phyloP scores from a whole-genome alignment of 53 echinoderm and acorn worm genomes.

The Paracentrotus lividus region DNA sequence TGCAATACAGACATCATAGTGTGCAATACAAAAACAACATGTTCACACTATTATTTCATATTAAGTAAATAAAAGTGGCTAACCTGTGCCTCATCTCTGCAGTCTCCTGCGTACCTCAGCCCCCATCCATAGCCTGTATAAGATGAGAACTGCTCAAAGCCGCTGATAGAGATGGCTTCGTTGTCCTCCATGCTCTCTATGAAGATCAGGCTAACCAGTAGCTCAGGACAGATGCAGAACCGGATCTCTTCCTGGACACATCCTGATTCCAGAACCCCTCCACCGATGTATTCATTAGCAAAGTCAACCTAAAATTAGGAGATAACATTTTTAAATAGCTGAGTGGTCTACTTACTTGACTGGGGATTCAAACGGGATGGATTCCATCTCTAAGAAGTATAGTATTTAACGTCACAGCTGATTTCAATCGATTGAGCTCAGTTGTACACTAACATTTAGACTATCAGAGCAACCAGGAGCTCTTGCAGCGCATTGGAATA shows the following conservation, averaged over 20 bases:
- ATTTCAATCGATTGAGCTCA: too few species aligned
- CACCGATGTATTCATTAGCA: slow-evolving; percentile 88
- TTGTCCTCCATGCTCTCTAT: slow-evolving; percentile 91
- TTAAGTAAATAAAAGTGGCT: background rate
- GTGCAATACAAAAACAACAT: too few species aligned
- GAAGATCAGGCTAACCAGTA: slow-evolving; percentile 77
- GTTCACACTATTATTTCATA: too few species aligned
- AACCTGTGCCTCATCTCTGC: slow-evolving; percentile 79
- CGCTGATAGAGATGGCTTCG: slow-evolving; percentile 81
- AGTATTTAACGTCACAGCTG: too few species aligned
- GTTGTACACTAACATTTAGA: too few species aligned
- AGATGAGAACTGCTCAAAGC: slow-evolving; percentile 88
- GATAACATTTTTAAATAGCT: too few species aligned
- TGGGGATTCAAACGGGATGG: too few species aligned
- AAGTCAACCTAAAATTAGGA: slow-evolving; percentile 81
- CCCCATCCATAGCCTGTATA: slow-evolving; percentile 83
- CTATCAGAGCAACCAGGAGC: too few species aligned
- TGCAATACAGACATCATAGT: too few species aligned
- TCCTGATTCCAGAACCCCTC: slow-evolving; percentile 79
- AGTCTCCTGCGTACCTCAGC: slow-evolving; percentile 78
- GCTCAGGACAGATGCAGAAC: slow-evolving; percentile 88
- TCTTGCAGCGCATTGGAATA: too few species aligned
- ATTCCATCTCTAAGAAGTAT: too few species aligned
- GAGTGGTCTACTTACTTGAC: too few species aligned
- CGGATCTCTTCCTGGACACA: slow-evolving; percentile 94